phyloP scores from a whole-genome alignment of 1,140 invertebrate species.

The Ostrea denselamellosa region DNA sequence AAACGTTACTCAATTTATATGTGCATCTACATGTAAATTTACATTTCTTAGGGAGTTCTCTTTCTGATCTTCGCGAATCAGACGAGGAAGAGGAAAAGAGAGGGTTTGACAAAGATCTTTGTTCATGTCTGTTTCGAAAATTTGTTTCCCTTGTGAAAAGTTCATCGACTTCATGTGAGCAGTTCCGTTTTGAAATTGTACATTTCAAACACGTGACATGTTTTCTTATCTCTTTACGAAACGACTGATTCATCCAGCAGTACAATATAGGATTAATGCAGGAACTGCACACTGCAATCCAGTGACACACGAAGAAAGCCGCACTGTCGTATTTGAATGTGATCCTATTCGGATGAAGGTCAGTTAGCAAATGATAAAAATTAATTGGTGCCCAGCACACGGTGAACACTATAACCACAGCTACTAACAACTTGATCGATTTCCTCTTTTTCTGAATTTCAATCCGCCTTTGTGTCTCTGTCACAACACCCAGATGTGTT shows the following conservation, averaged over 20 bases:
- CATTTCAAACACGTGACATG: slow-evolving; percentile 29
- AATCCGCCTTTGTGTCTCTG: slow-evolving; percentile 69
- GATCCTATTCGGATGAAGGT: slow-evolving; percentile 77
- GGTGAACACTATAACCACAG: slow-evolving; percentile 79
- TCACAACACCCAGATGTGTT: slow-evolving; percentile 69
- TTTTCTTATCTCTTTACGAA: slow-evolving; percentile 65
- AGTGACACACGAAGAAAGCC: slow-evolving; percentile 80
- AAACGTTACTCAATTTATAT: slow-evolving; percentile 16
- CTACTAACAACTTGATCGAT: slow-evolving; percentile 79
- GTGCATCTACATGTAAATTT: slow-evolving; percentile 21
- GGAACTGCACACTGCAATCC: slow-evolving; percentile 81
- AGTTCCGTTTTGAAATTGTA: not conserved
- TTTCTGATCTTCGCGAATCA: slow-evolving; percentile 3
- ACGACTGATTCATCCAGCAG: slow-evolving; percentile 80
- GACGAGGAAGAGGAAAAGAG: not conserved
- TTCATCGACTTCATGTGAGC: slow-evolving; percentile 17
- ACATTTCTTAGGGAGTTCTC: slow-evolving; percentile 17
- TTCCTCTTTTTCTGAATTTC: slow-evolving; percentile 74
- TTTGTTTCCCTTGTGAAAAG: not conserved
- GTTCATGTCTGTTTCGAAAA: slow-evolving; percentile 1
- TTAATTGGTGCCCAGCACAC: slow-evolving; percentile 81
- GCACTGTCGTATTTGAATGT: slow-evolving; percentile 67
- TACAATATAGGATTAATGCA: slow-evolving; percentile 82
- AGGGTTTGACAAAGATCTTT: not conserved
- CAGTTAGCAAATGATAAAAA: slow-evolving; percentile 80